phyloP scores from a whole-genome alignment of 2,888 invertebrate genomes.

The Pollenia griseotomentosa region DNA sequence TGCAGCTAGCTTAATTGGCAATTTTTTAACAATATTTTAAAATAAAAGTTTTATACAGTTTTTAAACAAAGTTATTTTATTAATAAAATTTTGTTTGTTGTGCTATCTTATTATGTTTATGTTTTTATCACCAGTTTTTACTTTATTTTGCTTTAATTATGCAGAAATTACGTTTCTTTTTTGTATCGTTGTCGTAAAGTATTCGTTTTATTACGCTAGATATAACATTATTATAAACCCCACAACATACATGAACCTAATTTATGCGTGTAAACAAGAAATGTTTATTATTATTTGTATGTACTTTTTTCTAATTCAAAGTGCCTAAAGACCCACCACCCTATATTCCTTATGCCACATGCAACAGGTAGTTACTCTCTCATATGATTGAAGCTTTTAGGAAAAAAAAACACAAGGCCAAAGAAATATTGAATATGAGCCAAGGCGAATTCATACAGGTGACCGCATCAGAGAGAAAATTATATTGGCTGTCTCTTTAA shows the following conservation, averaged over 20 bases:
- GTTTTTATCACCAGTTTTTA: too few species aligned
- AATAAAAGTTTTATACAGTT: too few species aligned
- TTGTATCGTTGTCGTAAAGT: too few species aligned
- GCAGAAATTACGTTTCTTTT: too few species aligned
- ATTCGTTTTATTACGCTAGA: not conserved
- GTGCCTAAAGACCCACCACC: not conserved
- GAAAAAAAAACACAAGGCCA: not conserved
- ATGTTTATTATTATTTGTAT: not conserved
- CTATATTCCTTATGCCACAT: conserved; percentile 16
- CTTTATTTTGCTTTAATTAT: too few species aligned
- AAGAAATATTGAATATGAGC: conserved; percentile 17
- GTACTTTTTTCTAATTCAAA: not conserved
- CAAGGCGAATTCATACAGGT: conserved; percentile 3
- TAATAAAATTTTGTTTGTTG: too few species aligned
- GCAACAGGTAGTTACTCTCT: conserved; percentile 52
- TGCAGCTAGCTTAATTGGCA: too few species aligned
- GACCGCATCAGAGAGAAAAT: too few species aligned
- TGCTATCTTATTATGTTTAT: too few species aligned
- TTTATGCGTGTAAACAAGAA: conserved; percentile 6
- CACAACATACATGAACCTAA: not conserved
- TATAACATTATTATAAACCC: not conserved
- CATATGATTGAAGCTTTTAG: not conserved
- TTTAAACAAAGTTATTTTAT: too few species aligned
- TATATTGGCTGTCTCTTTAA: too few species aligned
- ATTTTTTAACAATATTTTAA: too few species aligned